These are phyloP conservation scores for Ctena decussata DNA, from an alignment of 2,888 invertebrate genomes.

Conservation along the genomic window DNA sequence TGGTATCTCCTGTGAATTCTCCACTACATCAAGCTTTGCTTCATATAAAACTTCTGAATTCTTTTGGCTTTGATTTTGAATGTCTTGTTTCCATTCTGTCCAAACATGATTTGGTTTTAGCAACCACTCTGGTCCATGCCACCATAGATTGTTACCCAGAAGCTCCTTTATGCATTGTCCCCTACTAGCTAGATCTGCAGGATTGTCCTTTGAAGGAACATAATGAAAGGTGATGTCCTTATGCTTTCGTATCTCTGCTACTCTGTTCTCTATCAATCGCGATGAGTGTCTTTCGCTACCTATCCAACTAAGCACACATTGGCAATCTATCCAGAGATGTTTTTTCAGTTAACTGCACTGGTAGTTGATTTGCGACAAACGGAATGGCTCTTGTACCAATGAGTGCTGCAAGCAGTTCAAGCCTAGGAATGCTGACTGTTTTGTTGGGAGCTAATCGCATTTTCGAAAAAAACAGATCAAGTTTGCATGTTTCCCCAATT, in stretches of 20 bases:
- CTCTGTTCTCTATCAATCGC: neutral
- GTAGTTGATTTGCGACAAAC: no score
- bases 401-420: no score
- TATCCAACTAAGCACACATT: neutral
- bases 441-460: no score
- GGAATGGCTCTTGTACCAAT: no score
- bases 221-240: neutral
- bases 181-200: constrained; percentile 9
- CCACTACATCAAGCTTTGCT: neutral
- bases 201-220: neutral
- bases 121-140: constrained; percentile 12
- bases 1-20: no score
- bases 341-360: no score
- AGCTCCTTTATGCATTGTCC: neutral
- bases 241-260: neutral
- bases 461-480: no score
- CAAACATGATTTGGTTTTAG: neutral
- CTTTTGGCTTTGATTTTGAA: neutral
- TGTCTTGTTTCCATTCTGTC: neutral
- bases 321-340: no score
- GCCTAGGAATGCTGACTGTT: no score
- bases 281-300: neutral
- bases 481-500: no score
- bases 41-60: neutral
- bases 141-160: neutral